Evolutionary conservation across 2,113 vertebrate species (phyloP).

Genomic region (Vidua macroura): DNA sequence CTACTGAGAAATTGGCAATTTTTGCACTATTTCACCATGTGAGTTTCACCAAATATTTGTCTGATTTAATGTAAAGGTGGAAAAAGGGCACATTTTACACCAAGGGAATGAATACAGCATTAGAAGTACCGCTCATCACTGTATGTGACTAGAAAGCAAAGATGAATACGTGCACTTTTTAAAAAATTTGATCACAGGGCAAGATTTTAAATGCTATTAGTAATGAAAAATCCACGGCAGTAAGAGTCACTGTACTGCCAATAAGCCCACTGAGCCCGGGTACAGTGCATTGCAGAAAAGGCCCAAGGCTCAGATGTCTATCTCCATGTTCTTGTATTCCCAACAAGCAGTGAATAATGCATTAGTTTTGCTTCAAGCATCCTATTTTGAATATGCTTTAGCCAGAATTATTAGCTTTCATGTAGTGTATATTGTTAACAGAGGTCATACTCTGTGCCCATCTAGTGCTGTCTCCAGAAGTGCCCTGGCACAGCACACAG

Average conservation of each 20-base stretch:
- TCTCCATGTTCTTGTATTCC: conserved; percentile 37
- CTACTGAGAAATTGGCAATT: not conserved
- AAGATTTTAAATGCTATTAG: conserved; percentile 6
- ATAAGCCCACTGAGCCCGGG: not conserved
- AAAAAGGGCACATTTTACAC: not conserved
- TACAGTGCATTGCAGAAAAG: conserved; percentile 13
- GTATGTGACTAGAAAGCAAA: not conserved
- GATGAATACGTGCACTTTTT: not conserved
- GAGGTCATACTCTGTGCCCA: not conserved
- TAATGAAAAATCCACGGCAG: not conserved
- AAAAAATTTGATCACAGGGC: not conserved
- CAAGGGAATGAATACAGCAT: not conserved
- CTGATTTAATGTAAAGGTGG: not conserved
- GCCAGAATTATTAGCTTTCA: conserved; percentile 37
- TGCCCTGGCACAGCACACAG: not conserved
- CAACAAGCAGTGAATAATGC: conserved; percentile 59
- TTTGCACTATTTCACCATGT: not conserved
- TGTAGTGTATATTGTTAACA: not conserved
- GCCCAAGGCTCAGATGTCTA: conserved; percentile 47
- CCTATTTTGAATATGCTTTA: conserved; percentile 48
- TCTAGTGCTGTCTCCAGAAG: not conserved
- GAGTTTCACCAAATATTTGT: not conserved
- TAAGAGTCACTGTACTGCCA: not conserved
- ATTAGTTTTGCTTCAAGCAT: conserved; percentile 59
- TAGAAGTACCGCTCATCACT: not conserved